Conservation (phyloP, 1,140 invertebrate genomes). For the Drosophila tsacasi region DNA sequence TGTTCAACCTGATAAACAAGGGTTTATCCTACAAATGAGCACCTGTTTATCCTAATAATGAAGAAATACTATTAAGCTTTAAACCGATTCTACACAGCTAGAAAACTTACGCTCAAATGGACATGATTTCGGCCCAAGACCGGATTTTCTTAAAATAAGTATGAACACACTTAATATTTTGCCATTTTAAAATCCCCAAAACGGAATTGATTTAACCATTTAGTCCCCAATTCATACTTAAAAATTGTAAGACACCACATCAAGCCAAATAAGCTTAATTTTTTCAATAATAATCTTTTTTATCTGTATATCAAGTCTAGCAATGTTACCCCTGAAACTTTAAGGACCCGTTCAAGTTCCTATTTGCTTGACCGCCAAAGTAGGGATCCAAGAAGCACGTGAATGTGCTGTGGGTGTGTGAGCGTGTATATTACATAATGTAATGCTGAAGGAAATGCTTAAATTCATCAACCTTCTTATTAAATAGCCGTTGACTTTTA, state of each 20-base stretch:
- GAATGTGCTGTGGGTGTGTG: slow-evolving; percentile 20
- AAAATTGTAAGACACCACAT: no score
- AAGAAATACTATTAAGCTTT: not conserved
- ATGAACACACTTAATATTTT: no score
- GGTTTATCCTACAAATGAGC: not conserved
- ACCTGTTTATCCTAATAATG: not conserved
- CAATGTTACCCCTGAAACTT: not conserved
- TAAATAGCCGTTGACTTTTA: slow-evolving; percentile 51
- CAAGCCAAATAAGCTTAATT: no score
- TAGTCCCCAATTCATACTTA: no score
- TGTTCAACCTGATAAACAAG: not conserved
- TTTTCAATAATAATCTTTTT: no score
- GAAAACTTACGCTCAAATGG: no score
- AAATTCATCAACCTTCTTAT: slow-evolving; percentile 76
- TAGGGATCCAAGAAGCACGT: slow-evolving; percentile 16
- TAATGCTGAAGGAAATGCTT: slow-evolving; percentile 65
- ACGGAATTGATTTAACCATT: no score
- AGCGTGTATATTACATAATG: slow-evolving; percentile 63
- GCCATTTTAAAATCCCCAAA: no score
- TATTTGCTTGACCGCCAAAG: not conserved
- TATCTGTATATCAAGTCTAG: no score
- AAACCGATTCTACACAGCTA: not conserved
- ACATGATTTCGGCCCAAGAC: no score
- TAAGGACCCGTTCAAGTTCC: not conserved
- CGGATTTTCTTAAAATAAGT: no score